Conservation (phyloP, 2,888 invertebrate species). For the Xestia sexstrigata region DNA sequence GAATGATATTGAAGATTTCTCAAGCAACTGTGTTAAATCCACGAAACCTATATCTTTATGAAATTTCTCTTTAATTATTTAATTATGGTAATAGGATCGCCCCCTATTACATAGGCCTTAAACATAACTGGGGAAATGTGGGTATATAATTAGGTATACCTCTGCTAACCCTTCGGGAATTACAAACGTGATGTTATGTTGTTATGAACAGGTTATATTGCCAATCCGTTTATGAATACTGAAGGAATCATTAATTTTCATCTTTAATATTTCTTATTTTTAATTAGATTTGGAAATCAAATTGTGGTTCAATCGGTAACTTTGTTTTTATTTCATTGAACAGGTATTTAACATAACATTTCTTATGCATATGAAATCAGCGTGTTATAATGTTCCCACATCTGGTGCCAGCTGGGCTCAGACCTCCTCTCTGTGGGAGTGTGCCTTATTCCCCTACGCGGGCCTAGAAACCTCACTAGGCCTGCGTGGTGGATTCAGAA, state of each 20-base stretch:
- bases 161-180: too few species aligned
- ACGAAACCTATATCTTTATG: neutral
- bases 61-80: neutral
- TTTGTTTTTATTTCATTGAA: neutral
- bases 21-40: neutral
- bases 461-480: too few species aligned
- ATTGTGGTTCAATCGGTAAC: neutral
- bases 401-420: neutral
- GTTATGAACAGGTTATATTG: neutral
- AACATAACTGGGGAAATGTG: too few species aligned
- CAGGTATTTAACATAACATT: neutral
- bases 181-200: too few species aligned
- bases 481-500: neutral
- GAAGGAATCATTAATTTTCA: neutral
- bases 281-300: neutral
- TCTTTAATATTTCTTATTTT: too few species aligned
- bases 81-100: too few species aligned
- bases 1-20: constrained; percentile 43
- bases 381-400: neutral
- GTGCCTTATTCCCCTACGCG: too few species aligned
- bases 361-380: neutral
- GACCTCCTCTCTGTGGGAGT: neutral
- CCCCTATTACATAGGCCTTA: too few species aligned
- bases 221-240: too few species aligned
- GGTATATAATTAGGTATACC: too few species aligned